phyloP scores from a whole-genome alignment of 2,888 invertebrate genomes.

The Thymelicus lineola region DNA sequence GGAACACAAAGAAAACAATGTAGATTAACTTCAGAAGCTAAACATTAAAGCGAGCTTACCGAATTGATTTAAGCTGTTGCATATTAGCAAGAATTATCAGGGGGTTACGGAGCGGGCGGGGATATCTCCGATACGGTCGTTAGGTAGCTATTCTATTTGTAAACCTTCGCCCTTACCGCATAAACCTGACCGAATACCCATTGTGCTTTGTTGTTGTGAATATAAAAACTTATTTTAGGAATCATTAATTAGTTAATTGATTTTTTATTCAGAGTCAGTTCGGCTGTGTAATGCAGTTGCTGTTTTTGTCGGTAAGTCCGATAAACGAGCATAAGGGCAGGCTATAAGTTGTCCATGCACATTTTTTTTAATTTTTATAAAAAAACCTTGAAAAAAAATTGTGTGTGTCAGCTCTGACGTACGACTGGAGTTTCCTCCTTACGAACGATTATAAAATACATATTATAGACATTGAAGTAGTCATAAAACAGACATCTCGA shows the following conservation, averaged over 20 bases:
- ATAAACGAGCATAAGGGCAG: too few relatives aligned
- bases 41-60: conserved; percentile 12
- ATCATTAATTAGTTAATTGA: not conserved
- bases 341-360: too few relatives aligned
- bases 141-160: conserved; percentile 38
- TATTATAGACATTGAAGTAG: too few relatives aligned
- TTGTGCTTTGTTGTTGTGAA: conserved; percentile 1
- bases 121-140: conserved; percentile 50
- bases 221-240: too few relatives aligned
- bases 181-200: conserved; percentile 9
- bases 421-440: too few relatives aligned
- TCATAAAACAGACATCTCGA: too few relatives aligned
- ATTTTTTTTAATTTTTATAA: too few relatives aligned
- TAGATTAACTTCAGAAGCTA: not conserved
- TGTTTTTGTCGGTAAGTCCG: too few relatives aligned
- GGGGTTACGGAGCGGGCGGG: conserved; percentile 38
- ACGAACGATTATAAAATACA: too few relatives aligned
- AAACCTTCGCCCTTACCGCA: conserved; percentile 19
- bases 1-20: conserved; percentile 55
- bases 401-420: too few relatives aligned
- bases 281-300: too few relatives aligned
- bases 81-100: conserved; percentile 45
- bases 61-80: conserved; percentile 48
- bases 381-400: too few relatives aligned
- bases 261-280: not conserved